phyloP scores from a whole-genome alignment of 2,888 invertebrate species.

The Chloromyia formosa region DNA sequence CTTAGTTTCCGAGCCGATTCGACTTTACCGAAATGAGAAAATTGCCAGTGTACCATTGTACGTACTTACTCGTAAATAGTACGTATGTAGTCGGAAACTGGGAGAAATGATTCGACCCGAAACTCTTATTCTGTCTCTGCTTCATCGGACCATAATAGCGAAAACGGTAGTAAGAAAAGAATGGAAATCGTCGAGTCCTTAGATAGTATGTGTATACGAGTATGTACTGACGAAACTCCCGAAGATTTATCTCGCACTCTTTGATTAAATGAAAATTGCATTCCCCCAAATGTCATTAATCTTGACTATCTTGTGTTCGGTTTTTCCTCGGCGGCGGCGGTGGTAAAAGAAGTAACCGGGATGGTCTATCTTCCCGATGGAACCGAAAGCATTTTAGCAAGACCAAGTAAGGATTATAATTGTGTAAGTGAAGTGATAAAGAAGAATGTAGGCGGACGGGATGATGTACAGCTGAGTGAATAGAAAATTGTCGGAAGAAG shows the following conservation, averaged over 20 bases:
- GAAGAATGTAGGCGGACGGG: background rate
- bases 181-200: slow-evolving; percentile 24
- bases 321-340: background rate
- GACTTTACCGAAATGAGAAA: slow-evolving; percentile 8
- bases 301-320: slow-evolving; percentile 44
- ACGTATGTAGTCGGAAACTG: background rate
- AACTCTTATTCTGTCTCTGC: background rate
- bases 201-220: slow-evolving; percentile 5
- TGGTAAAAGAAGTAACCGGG: background rate
- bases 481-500: background rate
- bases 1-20: slow-evolving; percentile 16
- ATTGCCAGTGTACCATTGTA: slow-evolving; percentile 13
- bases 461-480: slow-evolving; percentile 1
- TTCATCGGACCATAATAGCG: slow-evolving; percentile 15
- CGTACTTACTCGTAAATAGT: background rate
- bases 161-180: slow-evolving; percentile 26
- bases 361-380: background rate
- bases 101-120: background rate
- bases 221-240: too few relatives aligned
- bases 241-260: slow-evolving; percentile 47
- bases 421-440: background rate
- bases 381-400: slow-evolving; percentile 13
- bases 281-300: slow-evolving; percentile 48
- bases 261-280: slow-evolving; percentile 50
- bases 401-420: slow-evolving; percentile 26